phyloP scores from a whole-genome alignment of 2,888 invertebrate genomes.

The Trachelus iudaicus region DNA sequence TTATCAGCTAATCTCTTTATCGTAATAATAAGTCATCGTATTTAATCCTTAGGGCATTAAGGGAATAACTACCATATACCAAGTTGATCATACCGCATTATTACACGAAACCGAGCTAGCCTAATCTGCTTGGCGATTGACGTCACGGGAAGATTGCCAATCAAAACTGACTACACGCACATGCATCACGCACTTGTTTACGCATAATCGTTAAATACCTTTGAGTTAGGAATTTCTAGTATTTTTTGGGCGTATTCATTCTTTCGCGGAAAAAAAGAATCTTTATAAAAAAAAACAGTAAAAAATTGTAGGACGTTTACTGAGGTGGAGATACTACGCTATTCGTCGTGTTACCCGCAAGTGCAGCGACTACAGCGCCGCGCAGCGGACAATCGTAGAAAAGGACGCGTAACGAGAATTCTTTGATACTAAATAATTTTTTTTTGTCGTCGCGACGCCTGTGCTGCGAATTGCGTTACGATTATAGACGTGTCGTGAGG shows the following conservation, averaged over 20 bases:
- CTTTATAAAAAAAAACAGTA: neutral
- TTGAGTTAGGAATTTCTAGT: no score
- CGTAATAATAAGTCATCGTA: conserved; percentile 34
- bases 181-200: neutral
- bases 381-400: neutral
- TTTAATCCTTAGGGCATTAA: conserved; percentile 23
- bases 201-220: no score
- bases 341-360: neutral
- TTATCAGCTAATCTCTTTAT: conserved; percentile 46
- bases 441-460: neutral
- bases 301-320: neutral
- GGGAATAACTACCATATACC: conserved; percentile 31
- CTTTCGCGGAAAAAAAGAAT: neutral
- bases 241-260: neutral
- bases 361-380: neutral
- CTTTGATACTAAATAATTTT: neutral
- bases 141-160: conserved; percentile 35
- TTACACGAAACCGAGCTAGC: conserved; percentile 39
- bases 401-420: neutral
- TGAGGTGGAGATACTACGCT: neutral
- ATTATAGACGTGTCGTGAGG: neutral
- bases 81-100: conserved; percentile 36
- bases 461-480: neutral
- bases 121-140: conserved; percentile 40
- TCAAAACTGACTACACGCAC: neutral